Evolutionary conservation across 2,888 invertebrate genomes (phyloP), one percentile per base, ranked within the genome.

Genomic region (Camponotus fellah): DNA sequence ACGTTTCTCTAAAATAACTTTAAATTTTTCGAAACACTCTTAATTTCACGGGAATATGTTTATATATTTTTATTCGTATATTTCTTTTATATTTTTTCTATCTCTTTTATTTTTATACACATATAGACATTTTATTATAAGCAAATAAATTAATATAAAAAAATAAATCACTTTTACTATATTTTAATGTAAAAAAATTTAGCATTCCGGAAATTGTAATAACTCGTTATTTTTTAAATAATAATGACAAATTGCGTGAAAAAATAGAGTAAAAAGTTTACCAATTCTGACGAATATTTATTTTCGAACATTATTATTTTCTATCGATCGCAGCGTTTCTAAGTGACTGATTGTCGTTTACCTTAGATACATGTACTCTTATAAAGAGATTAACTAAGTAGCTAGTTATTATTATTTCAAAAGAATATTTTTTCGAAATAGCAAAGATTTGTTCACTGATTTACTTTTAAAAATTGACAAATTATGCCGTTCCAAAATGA

Each of bases 401-500:
- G n/a, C 3, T 12, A 21, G 6, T 49, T 60, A 37, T 68, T 62
- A n/a, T 49, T 60, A 37, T 68, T 62, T 17, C 26, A 17, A 3
- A 10, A 60, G 10, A 72, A 40, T 58, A 49, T 49, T 1, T 14
- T 56, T 49, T 46, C 4, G 46, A 21, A 26, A n/a, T 64, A 65
- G 4, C 56, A 12, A 60, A 60, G 12, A 37, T 3, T 10, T 9
- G 32, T 40, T 43, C 14, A 34, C 26, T 60, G 14, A 75, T 75
- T 56, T 43, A 60, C 46, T 32, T 10, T 26, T 37, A 5, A 10
- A 62, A 26, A 53, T 77, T 46, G 2, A 65, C n/a, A 9, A 32
- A 58, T 62, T 21, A 84, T 87, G 83, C 80, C 85, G 5, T 32
- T 12, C 14, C 85, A 87, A 34, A 9, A 46, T 12, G 71, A 88